Evolutionary conservation across 2,797 vertebrate species (phyloP).

Genomic region (Lepilemur ruficaudatus): DNA sequence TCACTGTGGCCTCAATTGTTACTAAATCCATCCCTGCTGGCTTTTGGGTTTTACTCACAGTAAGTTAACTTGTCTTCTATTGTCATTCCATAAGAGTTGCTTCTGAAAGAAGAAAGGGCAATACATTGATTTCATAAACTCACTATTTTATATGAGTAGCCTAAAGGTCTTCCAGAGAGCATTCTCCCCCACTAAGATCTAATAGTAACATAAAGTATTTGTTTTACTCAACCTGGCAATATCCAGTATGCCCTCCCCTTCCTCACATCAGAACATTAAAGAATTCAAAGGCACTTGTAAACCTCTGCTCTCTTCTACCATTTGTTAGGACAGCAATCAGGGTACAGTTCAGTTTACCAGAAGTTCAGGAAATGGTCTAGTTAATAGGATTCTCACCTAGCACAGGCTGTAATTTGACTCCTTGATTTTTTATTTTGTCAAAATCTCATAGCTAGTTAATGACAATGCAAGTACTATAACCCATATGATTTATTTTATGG

Average conservation of each 20-base stretch:
- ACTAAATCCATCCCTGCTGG: background rate
- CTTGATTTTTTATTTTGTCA: background rate
- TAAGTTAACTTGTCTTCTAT: background rate
- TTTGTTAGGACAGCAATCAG: background rate
- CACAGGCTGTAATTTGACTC: background rate
- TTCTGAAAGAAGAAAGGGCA: background rate
- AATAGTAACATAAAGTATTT: background rate
- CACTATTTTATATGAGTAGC: background rate
- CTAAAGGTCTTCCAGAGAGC: background rate
- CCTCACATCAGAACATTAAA: background rate
- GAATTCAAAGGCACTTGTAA: background rate
- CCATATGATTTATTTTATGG: background rate
- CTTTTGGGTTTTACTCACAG: background rate
- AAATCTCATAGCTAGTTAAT: background rate
- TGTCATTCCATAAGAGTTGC: background rate
- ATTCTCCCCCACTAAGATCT: background rate
- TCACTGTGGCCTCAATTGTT: background rate
- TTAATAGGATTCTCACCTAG: background rate
- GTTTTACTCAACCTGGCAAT: background rate
- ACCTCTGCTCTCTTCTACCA: background rate
- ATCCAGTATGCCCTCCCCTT: background rate
- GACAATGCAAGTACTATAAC: background rate
- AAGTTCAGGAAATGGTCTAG: background rate
- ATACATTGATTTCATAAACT: conserved; percentile 29
- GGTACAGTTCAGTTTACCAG: background rate